These are phyloP conservation scores for Heliconius hermathena DNA, from an alignment of 1,140 invertebrate species.

Conservation along the genomic window DNA sequence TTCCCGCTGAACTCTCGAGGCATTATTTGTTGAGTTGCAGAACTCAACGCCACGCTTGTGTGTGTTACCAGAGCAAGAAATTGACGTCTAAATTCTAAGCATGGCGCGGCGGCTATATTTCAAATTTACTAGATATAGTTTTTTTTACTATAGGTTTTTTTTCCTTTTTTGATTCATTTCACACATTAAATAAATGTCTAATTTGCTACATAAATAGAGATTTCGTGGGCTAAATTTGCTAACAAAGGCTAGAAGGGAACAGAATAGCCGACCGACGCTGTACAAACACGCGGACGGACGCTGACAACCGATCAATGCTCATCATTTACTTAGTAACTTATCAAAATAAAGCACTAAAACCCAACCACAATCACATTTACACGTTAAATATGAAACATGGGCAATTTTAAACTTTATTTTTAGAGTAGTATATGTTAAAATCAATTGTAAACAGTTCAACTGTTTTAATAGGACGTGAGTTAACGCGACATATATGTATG, in stretches of 20 bases:
- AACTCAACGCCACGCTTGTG: too few species aligned
- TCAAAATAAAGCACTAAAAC: conserved; percentile 53
- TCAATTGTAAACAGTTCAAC: conserved; percentile 11
- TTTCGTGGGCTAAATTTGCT: background rate
- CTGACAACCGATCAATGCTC: conserved; percentile 67
- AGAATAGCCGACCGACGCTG: conserved; percentile 40
- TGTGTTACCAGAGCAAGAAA: too few species aligned
- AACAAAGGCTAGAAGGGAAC: conserved; percentile 9
- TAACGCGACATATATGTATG: conserved; percentile 45
- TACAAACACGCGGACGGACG: conserved; percentile 52
- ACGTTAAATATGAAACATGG: background rate
- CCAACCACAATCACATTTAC: conserved; percentile 26
- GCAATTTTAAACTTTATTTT: conserved; percentile 47
- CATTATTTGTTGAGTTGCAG: too few species aligned
- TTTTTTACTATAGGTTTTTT: background rate
- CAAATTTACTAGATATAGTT: too few species aligned
- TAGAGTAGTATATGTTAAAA: background rate
- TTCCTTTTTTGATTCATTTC: background rate
- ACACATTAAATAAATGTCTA: background rate
- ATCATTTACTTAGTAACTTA: conserved; percentile 74
- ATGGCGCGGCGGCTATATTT: too few species aligned
- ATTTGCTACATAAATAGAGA: conserved; percentile 19
- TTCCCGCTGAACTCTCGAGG: too few species aligned
- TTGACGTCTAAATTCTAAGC: too few species aligned
- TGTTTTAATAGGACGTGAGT: conserved; percentile 42